These are phyloP conservation scores for Clupea harengus DNA, from an alignment of 2,113 vertebrate genomes.

Conservation along the genomic window DNA sequence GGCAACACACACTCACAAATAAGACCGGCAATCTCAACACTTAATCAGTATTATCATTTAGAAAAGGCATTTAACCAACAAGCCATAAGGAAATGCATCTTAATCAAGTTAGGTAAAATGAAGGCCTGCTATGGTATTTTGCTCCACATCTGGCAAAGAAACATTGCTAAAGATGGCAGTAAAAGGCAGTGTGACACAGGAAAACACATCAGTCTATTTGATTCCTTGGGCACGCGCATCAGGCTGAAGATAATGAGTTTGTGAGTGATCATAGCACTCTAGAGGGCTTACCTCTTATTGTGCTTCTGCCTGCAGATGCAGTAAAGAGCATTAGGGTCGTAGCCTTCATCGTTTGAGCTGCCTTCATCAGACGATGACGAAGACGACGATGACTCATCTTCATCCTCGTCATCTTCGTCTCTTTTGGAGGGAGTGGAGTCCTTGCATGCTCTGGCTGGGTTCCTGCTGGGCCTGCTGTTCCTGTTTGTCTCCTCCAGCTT, in stretches of 20 bases:
- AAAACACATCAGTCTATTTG: neutral
- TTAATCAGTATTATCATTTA: too few species aligned
- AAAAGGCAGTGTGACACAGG: neutral
- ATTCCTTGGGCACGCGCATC: too few species aligned
- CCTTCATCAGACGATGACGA: slow-evolving; percentile 55
- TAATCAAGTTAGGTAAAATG: neutral
- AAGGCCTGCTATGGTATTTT: neutral
- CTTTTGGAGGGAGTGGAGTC: slow-evolving; percentile 43
- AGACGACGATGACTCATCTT: slow-evolving; percentile 42
- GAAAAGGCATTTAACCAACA: too few species aligned
- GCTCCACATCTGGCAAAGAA: neutral
- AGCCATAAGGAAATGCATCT: too few species aligned
- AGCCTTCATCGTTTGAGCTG: slow-evolving; percentile 85
- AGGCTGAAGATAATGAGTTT: too few species aligned
- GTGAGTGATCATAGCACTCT: neutral
- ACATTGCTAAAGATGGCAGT: neutral
- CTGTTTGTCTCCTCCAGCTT: slow-evolving; percentile 53
- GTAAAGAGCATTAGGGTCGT: slow-evolving; percentile 90
- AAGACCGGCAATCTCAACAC: too few species aligned
- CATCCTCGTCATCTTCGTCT: slow-evolving; percentile 52
- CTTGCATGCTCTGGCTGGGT: slow-evolving; percentile 58
- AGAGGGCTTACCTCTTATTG: slow-evolving; percentile 85
- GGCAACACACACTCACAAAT: too few species aligned
- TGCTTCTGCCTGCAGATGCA: slow-evolving; percentile 97
- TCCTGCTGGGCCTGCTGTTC: slow-evolving; percentile 60